These are phyloP conservation scores for Leptinotarsa tumamoca DNA, from an alignment of 2,888 invertebrate species.

Conservation along the genomic window DNA sequence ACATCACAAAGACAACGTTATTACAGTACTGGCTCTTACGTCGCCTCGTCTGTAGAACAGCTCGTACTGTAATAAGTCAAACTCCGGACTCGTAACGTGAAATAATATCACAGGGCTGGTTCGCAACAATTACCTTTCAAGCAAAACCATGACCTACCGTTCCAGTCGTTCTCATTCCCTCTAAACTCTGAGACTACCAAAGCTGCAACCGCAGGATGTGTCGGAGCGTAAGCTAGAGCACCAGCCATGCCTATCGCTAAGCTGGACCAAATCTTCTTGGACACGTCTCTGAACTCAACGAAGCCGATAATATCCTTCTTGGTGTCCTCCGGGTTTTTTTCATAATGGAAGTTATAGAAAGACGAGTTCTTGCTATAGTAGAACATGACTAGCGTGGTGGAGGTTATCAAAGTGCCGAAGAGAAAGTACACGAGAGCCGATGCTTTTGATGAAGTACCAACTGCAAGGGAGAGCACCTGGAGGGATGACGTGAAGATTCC, in stretches of 20 bases:
- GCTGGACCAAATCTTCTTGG: slow-evolving; percentile 38
- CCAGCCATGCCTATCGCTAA: slow-evolving; percentile 35
- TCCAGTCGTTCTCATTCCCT: slow-evolving; percentile 33
- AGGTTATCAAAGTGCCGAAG: slow-evolving; percentile 18
- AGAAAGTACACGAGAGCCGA: slow-evolving; percentile 41
- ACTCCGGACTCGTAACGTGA: too few relatives aligned
- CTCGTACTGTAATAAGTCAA: too few relatives aligned
- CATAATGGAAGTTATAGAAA: slow-evolving; percentile 32
- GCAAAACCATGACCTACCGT: slow-evolving; percentile 25
- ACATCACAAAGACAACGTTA: too few relatives aligned
- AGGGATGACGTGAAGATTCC: slow-evolving; percentile 41
- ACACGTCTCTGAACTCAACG: slow-evolving; percentile 21
- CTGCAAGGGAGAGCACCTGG: slow-evolving; percentile 38
- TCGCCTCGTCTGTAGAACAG: too few relatives aligned
- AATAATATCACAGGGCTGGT: too few relatives aligned
- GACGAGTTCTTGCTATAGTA: slow-evolving; percentile 9
- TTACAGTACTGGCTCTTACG: too few relatives aligned
- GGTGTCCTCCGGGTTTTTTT: slow-evolving; percentile 28
- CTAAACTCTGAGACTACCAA: slow-evolving; percentile 46
- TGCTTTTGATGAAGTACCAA: slow-evolving; percentile 34
- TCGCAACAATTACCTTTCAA: too few relatives aligned
- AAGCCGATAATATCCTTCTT: slow-evolving; percentile 29
- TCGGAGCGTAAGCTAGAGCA: slow-evolving; percentile 30
- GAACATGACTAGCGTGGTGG: not conserved
- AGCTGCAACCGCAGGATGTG: slow-evolving; percentile 40